Evolutionary conservation across 2,797 vertebrate genomes (phyloP), one percentile per base, ranked within the genome.

Genomic region (Melanogrammus aeglefinus): DNA sequence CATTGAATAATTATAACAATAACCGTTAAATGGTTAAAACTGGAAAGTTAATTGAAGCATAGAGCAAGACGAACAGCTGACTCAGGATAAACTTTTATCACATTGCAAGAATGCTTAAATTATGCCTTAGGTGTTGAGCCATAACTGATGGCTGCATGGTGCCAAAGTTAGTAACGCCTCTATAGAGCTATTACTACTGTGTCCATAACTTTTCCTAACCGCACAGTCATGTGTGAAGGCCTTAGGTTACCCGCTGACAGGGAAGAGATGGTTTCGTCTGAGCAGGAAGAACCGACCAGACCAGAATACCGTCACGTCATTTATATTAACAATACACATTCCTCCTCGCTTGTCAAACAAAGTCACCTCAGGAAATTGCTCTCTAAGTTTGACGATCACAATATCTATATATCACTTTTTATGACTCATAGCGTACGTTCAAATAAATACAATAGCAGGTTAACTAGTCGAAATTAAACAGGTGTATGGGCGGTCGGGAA

Each of bases 271-370:
- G 93, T 93, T 93, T 92, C 88, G 89, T 81, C 85, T 83, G 74
- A 81, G 92, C 90, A 83, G 87, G 88, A 90, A 86, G 82, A 94
- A 94, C 93, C 85, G 76, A 87, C 87, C 91, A 81, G 91, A 94
- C 94, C 91, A 90, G 94, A 91, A 88, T 86, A 80, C 71, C 85
- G 81, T 69, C 76, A 75, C 74, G 76, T 82, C 83, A 84, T 83
- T 85, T 79, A 74, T 74, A 87, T 87, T 90, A 90, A 90, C 87
- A 88, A 76, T 80, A 80, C 82, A 90, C 90, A 94, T 93, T 92
- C 90, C 86, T 86, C 72, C 86, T 85, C 72, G 14, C 74, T 88
- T 89, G 86, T 89, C 84, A 91, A 85, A 81, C 72, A 76, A 78
- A 75, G 7, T 14, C 21, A 73, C 18, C 7, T 63, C 0, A 69